A percentile compares a stretch with the other conserved stretches of the same genome.
Evolutionary conservation across 2,888 invertebrate species (phyloP).

Genomic region (Ganaspis brasiliensis): DNA sequence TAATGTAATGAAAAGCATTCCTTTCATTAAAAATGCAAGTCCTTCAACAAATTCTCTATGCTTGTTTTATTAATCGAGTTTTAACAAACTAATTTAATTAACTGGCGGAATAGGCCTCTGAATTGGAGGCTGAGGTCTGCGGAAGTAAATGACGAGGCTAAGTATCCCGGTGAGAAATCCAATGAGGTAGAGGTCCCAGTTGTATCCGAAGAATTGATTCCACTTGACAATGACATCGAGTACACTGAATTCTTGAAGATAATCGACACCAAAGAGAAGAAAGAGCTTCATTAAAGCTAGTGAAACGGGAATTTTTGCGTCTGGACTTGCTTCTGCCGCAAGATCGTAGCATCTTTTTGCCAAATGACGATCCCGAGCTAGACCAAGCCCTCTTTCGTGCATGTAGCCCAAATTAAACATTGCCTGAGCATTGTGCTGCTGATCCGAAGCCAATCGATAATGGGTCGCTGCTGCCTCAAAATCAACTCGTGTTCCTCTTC

Average conservation of each 20-base stretch:
- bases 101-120: slow-evolving; percentile 62
- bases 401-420: slow-evolving; percentile 99
- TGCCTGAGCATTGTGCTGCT: slow-evolving; percentile 97
- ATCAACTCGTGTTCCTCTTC: slow-evolving; percentile 94
- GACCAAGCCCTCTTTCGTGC: slow-evolving; percentile 98
- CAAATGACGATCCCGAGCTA: slow-evolving; percentile 93
- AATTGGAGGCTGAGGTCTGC: slow-evolving; percentile 82
- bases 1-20: no score
- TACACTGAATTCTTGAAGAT: slow-evolving; percentile 86
- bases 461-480: slow-evolving; percentile 95
- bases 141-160: slow-evolving; percentile 90
- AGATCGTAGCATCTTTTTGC: slow-evolving; percentile 99
- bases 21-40: slow-evolving; percentile 19
- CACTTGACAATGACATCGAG: slow-evolving; percentile 83
- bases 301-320: slow-evolving; percentile 96
- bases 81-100: slow-evolving; percentile 51
- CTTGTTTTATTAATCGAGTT: no score
- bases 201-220: slow-evolving; percentile 88
- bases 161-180: slow-evolving; percentile 91
- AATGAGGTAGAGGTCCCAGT: slow-evolving; percentile 97
- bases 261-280: slow-evolving; percentile 87
- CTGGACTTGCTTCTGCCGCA: slow-evolving; percentile 95
- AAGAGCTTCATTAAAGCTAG: slow-evolving; percentile 93
- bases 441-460: slow-evolving; percentile 95
- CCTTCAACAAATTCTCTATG: slow-evolving; percentile 49